These are phyloP conservation scores for Dasypus novemcinctus DNA, from an alignment of 2,113 vertebrate genomes.

Conservation along the genomic window DNA sequence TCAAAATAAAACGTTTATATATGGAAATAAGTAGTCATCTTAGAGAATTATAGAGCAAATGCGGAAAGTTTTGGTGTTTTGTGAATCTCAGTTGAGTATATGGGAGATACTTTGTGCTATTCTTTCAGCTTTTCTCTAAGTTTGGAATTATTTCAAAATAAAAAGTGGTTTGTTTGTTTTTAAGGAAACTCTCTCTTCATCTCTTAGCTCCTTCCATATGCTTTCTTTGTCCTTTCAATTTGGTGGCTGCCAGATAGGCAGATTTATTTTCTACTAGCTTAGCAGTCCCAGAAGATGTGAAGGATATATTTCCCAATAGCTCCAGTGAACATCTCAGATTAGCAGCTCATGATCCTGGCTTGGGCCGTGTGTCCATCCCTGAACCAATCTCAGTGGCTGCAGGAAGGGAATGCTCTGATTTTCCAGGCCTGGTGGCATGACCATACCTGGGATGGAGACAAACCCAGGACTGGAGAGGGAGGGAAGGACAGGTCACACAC, in stretches of 20 bases:
- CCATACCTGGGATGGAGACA: neutral
- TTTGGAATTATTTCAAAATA: constrained; percentile 4
- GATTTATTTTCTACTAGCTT: neutral
- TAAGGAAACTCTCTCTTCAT: neutral
- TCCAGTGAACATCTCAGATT: neutral
- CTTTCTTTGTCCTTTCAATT: neutral
- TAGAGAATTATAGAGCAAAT: neutral
- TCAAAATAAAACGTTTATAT: too few species aligned
- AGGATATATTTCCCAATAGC: neutral
- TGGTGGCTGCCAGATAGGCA: too few species aligned
- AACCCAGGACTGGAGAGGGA: neutral
- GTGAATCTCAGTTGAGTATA: neutral
- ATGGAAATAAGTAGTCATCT: neutral
- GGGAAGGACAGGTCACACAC: neutral
- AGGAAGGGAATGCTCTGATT: neutral
- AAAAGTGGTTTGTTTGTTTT: neutral
- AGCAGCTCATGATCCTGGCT: neutral
- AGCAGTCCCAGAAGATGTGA: neutral
- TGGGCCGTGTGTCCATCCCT: neutral
- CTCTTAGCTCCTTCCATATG: neutral
- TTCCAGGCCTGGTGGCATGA: neutral
- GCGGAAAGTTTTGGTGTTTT: neutral
- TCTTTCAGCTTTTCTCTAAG: neutral
- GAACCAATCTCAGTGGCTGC: neutral
- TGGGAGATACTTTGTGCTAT: neutral